Evolutionary conservation across 1,140 invertebrate genomes (phyloP).

Genomic region (Drosophila kanapiae): DNA sequence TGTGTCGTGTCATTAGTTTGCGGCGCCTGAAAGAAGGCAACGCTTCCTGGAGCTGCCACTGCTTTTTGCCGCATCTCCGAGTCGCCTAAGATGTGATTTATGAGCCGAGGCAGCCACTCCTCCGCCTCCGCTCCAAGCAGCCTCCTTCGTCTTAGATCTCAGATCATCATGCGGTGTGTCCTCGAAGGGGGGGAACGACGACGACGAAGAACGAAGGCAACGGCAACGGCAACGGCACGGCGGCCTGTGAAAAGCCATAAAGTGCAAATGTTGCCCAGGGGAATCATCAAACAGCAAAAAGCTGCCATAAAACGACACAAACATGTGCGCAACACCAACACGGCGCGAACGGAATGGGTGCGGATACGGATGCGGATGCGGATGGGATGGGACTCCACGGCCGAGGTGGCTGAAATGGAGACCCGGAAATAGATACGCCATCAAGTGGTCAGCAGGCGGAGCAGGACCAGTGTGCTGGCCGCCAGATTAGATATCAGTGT

Average conservation of each 20-base stretch:
- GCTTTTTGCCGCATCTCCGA: slow-evolving; percentile 12
- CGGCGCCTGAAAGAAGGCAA: slow-evolving; percentile 28
- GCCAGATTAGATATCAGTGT: slow-evolving; percentile 66
- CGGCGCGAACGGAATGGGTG: neutral
- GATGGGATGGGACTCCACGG: neutral
- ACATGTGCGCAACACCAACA: slow-evolving; percentile 63
- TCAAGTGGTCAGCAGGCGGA: slow-evolving; percentile 66
- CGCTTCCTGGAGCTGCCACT: slow-evolving; percentile 17
- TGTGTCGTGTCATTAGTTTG: slow-evolving; percentile 44
- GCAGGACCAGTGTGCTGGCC: neutral
- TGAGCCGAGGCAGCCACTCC: slow-evolving; percentile 50
- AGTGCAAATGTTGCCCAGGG: slow-evolving; percentile 77
- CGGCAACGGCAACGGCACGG: slow-evolving; percentile 5
- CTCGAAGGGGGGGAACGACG: neutral
- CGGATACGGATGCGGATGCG: neutral
- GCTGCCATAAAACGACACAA: slow-evolving; percentile 75
- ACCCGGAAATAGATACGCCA: slow-evolving; percentile 70
- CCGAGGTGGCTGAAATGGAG: slow-evolving; percentile 9
- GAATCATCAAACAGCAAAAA: slow-evolving; percentile 78
- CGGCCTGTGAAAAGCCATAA: slow-evolving; percentile 75
- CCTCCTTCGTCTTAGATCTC: neutral
- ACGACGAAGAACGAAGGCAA: neutral
- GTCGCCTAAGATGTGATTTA: slow-evolving; percentile 65
- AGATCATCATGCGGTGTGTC: slow-evolving; percentile 43
- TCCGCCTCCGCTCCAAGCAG: slow-evolving; percentile 2